Evolutionary conservation across 2,888 invertebrate genomes (phyloP).

Genomic region (Synergus japonicus): DNA sequence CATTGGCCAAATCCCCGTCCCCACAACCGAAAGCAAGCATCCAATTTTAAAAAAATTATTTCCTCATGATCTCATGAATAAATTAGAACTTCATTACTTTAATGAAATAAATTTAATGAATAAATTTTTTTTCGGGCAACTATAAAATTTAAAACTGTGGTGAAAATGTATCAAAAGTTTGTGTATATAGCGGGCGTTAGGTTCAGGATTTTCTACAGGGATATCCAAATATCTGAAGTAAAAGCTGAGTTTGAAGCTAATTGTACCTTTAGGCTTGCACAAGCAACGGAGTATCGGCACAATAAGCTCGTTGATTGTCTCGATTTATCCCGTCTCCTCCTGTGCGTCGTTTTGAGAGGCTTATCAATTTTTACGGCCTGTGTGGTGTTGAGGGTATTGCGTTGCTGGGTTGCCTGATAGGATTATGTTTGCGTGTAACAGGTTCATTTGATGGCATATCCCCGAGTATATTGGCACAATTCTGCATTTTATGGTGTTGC

Average conservation of each 20-base stretch:
- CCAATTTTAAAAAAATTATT: too few relatives aligned
- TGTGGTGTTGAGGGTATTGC: slow-evolving; percentile 30
- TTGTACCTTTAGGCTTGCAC: slow-evolving; percentile 42
- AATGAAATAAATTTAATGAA: too few relatives aligned
- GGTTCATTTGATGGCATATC: slow-evolving; percentile 46
- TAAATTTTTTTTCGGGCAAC: too few relatives aligned
- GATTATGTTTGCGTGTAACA: slow-evolving; percentile 59
- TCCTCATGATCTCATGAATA: too few relatives aligned
- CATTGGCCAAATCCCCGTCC: background rate
- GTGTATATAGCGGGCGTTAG: too few relatives aligned
- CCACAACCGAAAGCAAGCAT: too few relatives aligned
- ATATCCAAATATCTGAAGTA: background rate
- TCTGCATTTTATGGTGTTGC: slow-evolving; percentile 23
- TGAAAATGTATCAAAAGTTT: too few relatives aligned
- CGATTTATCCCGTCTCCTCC: slow-evolving; percentile 62
- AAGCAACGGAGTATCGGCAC: slow-evolving; percentile 55
- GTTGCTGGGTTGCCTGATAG: slow-evolving; percentile 53
- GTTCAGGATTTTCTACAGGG: background rate
- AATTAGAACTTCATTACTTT: too few relatives aligned
- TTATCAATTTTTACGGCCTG: slow-evolving; percentile 68
- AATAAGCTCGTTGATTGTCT: slow-evolving; percentile 68
- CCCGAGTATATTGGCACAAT: slow-evolving; percentile 28
- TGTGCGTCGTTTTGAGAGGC: slow-evolving; percentile 58
- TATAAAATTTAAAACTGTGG: too few relatives aligned
- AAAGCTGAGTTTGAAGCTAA: background rate